A percentile compares a stretch with the other conserved stretches of the same genome.
Evolutionary conservation across 2,888 invertebrate genomes (phyloP).

Genomic region (Allolobophora icterica): DNA sequence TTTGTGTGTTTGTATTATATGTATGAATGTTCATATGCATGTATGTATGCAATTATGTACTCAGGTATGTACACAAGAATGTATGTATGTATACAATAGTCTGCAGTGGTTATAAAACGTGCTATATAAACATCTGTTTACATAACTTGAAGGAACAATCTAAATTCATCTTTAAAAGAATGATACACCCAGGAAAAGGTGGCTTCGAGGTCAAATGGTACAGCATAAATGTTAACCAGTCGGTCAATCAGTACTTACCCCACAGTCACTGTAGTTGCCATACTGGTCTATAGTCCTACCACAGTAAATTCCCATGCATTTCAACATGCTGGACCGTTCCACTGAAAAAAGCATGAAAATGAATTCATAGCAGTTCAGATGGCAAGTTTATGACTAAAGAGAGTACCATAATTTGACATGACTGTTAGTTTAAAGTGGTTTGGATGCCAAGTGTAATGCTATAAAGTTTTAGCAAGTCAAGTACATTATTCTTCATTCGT

Average conservation of each 20-base stretch:
- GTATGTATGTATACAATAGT: too few relatives aligned
- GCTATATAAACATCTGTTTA: background rate
- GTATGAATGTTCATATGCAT: too few relatives aligned
- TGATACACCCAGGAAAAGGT: background rate
- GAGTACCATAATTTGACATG: background rate
- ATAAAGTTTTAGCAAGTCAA: too few relatives aligned
- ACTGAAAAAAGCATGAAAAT: background rate
- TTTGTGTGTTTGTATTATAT: background rate
- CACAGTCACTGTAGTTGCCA: conserved; percentile 45
- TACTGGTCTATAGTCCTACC: conserved; percentile 69
- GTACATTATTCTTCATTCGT: too few relatives aligned
- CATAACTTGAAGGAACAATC: background rate
- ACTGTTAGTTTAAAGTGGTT: too few relatives aligned
- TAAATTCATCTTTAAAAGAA: background rate
- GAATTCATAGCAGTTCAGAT: background rate
- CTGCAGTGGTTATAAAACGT: background rate
- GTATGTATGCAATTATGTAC: too few relatives aligned
- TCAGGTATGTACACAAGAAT: too few relatives aligned
- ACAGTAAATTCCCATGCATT: conserved; percentile 84
- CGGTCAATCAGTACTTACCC: conserved; percentile 39
- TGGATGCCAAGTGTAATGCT: too few relatives aligned
- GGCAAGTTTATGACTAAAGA: background rate
- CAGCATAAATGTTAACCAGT: background rate
- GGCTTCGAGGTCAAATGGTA: background rate
- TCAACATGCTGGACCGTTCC: conserved; percentile 24